Evolutionary conservation across 2,888 invertebrate species (phyloP), one percentile per base, ranked within the genome.

Genomic region (Lithophane ornitopus): DNA sequence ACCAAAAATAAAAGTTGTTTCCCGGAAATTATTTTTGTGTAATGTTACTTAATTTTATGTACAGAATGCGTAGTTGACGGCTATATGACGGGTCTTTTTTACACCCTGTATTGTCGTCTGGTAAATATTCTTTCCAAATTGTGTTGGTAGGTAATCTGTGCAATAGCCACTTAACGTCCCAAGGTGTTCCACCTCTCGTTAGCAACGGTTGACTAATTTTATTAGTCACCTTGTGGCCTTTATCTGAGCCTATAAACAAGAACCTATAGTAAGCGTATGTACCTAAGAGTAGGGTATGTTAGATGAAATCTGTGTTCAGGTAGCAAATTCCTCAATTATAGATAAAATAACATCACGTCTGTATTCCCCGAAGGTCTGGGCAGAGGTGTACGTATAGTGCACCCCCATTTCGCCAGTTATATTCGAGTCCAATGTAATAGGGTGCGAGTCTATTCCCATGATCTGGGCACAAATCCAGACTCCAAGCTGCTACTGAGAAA

Each of bases 121-220:
- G 34, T 28, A 41, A 71, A 71, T 74, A 70, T 83, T 83, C 62
- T 58, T 59, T 26, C 52, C 19, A 58, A 77, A 84, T 82, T 65
- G 81, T 81, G 70, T 76, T 66, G 41, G 34, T 56, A 56, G 44
- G 70, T 71, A 71, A 84, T 82, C 84, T 72, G 70, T 70, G 59
- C 83, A 65, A 67, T 65, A 65, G 54, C 54, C 63, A 81, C 70
- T 82, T 79, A 76, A 59, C 49, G 82, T 85, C 71, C 62, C 39
- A 56, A 85, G 65, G 76, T 71, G 46, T 73, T 76, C 49, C 28
- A 77, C 74, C 72, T 78, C 70, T 76, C 65, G 77, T 86, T 85
- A 84, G 75, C 77, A 34, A 77, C 78, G 84, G 84, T 77, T 70
- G 75, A 34, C 69, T 86, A 84, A 84, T 86, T 85, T 75, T 77